A percentile compares a stretch with the other conserved stretches of the same genome.
Evolutionary conservation across 2,888 invertebrate species (phyloP).

Genomic region (Encarsia formosa): DNA sequence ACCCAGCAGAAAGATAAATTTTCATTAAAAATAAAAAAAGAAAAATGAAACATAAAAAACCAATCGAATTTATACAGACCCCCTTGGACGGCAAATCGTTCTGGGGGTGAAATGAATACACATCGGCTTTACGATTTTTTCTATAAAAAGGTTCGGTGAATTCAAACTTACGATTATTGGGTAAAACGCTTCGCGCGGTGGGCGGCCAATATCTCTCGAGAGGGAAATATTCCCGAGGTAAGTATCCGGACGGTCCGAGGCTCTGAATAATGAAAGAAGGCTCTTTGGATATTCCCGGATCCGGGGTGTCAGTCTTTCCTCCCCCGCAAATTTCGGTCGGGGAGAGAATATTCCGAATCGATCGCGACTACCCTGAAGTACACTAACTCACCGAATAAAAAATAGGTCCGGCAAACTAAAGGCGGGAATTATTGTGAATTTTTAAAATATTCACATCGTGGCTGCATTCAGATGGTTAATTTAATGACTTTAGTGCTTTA

Average conservation of each 20-base stretch:
- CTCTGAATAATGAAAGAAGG: conserved; percentile 25
- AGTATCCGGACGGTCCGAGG: not conserved
- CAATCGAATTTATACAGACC: too few relatives aligned
- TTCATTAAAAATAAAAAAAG: too few relatives aligned
- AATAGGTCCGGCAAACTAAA: not conserved
- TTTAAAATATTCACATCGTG: not conserved
- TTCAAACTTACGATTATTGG: conserved; percentile 24
- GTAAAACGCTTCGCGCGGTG: not conserved
- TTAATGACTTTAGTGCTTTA: not conserved
- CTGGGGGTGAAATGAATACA: conserved; percentile 1
- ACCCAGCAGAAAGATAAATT: too few relatives aligned
- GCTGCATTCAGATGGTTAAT: not conserved
- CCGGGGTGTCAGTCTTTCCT: conserved; percentile 7
- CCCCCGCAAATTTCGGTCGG: not conserved
- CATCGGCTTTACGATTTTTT: conserved; percentile 21
- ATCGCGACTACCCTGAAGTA: not conserved
- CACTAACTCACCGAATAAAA: not conserved
- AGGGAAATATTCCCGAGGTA: conserved; percentile 11
- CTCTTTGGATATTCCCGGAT: conserved; percentile 18
- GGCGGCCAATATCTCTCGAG: conserved; percentile 16
- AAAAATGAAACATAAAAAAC: too few relatives aligned
- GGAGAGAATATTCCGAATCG: conserved; percentile 14
- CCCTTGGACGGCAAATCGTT: too few relatives aligned
- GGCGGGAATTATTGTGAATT: not conserved
- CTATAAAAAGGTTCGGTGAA: conserved; percentile 14